A percentile compares a stretch with the other conserved stretches of the same genome.
These are phyloP conservation scores for Nannobrachium achirus DNA, from an alignment of 2,113 vertebrate species.

Conservation along the genomic window DNA sequence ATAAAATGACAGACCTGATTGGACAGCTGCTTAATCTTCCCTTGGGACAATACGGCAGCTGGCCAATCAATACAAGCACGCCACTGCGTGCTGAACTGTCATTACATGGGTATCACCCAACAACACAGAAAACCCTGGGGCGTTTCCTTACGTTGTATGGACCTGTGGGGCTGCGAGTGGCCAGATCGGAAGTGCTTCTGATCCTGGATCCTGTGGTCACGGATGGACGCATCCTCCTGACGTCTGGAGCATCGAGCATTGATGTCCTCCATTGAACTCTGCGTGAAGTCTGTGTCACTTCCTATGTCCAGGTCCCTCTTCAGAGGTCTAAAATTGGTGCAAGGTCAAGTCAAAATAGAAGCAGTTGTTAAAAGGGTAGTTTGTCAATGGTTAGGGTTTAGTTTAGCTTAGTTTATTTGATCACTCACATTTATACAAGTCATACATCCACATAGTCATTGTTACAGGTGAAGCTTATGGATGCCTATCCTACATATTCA, in stretches of 20 bases:
- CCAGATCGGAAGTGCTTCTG: constrained; percentile 76
- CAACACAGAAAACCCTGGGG: background rate
- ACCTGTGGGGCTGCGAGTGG: constrained; percentile 49
- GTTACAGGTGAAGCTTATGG: background rate
- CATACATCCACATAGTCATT: no score
- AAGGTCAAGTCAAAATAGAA: background rate
- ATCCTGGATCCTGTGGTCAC: constrained; percentile 78
- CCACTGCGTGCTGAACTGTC: no score
- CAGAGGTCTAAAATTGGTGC: constrained; percentile 71
- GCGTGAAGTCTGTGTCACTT: constrained; percentile 83
- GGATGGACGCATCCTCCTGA: constrained; percentile 71
- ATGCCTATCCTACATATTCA: no score
- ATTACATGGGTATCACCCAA: no score
- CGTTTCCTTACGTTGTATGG: constrained; percentile 57
- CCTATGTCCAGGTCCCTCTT: constrained; percentile 79
- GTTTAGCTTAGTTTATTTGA: no score
- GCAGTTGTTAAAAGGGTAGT: no score
- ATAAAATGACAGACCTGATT: no score
- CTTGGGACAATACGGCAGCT: no score
- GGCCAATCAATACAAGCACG: no score
- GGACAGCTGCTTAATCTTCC: no score
- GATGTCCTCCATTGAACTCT: constrained; percentile 83
- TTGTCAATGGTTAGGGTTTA: no score
- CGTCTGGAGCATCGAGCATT: constrained; percentile 60
- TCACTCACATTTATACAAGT: no score